Evolutionary conservation across 2,113 vertebrate genomes (phyloP), one percentile per base, ranked within the genome.

Genomic region (Phrynocephalus versicolor): DNA sequence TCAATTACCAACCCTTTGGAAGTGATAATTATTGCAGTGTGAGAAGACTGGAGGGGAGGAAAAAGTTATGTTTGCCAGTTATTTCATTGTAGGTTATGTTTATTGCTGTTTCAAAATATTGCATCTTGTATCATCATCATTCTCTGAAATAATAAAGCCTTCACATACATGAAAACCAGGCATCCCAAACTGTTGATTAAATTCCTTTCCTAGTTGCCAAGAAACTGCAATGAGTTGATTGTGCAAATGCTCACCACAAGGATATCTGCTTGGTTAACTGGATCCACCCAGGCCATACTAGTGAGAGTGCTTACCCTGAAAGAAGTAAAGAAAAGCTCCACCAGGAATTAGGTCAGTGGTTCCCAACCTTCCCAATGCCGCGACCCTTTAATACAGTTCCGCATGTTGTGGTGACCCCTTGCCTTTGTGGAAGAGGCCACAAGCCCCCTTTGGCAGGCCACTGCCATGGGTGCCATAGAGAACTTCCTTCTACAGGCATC

Each of bases 1-100:
- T 64, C 84, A 88, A 78, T 82, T 0, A 74, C 55, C 78, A 93
- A 57, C 58, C 84, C 64, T 72, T 86, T 87, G 81, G 92, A 93
- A 91, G 82, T 79, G 79, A 83, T 83, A 83, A 80, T 55, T 91
- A 84, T 91, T 90, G 79, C 86, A 89, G 87, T 85, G 85, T 79
- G 84, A 92, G 64, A 88, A 77, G n/a, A 35, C 25, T 21, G 37
- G 69, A 57, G 7, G n/a, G n/a, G n/a, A n/a, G n/a, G n/a, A 39
- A 87, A 91, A 78, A 57, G 83, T 84, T 7, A 9, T 15, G 86
- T 88, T 83, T 87, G 75, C 79, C 87, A 86, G 21, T 37, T 81
- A 41, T 86, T 25, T 57, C 80, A 35, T 84, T 76, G 15, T 70
- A 75, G 75, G 64, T 85, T 70, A 57, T 84, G 74, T 85, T 92